These are phyloP conservation scores for Allygus modestus DNA, from an alignment of 2,888 invertebrate genomes.

Conservation along the genomic window DNA sequence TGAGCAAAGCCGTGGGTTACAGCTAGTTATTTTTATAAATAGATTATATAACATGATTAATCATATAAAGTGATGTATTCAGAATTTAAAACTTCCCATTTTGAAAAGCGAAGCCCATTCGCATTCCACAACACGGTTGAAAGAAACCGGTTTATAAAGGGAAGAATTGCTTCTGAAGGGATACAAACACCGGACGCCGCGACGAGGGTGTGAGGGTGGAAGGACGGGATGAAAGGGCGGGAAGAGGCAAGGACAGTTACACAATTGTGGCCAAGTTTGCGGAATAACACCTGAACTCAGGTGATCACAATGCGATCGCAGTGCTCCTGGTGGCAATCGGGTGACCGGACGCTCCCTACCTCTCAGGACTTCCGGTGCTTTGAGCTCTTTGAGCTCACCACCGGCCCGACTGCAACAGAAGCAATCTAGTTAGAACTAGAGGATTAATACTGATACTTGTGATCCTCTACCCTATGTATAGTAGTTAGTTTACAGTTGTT, in stretches of 20 bases:
- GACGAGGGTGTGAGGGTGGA: constrained; percentile 22
- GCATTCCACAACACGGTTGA: neutral
- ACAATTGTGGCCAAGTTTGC: constrained; percentile 32
- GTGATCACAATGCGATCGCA: constrained; percentile 7
- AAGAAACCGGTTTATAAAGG: neutral
- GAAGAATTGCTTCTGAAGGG: neutral
- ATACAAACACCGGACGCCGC: constrained; percentile 9
- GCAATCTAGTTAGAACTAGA: too few species aligned
- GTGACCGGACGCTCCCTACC: neutral
- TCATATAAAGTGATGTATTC: too few species aligned
- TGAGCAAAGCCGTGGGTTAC: too few species aligned
- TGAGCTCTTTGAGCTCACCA: neutral
- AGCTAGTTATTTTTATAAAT: too few species aligned
- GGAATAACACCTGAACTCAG: constrained; percentile 37
- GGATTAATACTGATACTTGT: too few species aligned
- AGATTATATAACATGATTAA: too few species aligned
- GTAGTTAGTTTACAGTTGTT: too few species aligned
- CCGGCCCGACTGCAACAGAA: too few species aligned
- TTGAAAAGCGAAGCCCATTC: neutral
- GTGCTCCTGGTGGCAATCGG: constrained; percentile 14
- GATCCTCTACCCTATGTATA: too few species aligned
- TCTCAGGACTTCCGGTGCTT: constrained; percentile 5
- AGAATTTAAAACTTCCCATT: too few species aligned
- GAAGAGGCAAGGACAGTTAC: neutral
- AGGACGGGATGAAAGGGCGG: neutral